Conservation (phyloP, 2,113 vertebrate species). For the Propithecus coquereli region DNA sequence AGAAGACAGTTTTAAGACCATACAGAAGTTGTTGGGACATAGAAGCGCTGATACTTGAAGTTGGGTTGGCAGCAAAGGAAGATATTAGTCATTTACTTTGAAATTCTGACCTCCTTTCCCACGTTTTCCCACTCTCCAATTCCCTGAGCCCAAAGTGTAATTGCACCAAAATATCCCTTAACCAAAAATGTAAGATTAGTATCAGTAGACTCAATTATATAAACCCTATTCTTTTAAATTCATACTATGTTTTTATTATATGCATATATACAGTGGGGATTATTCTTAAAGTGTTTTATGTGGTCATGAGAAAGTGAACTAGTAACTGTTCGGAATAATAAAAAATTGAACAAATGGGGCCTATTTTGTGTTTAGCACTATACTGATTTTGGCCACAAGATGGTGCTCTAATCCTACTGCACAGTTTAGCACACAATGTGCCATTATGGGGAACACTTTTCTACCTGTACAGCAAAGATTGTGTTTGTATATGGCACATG, state of each 20-base stretch:
- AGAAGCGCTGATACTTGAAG: neutral
- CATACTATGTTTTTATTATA: neutral
- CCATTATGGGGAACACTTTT: neutral
- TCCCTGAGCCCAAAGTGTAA: neutral
- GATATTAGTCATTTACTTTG: neutral
- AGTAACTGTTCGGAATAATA: neutral
- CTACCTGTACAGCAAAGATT: neutral
- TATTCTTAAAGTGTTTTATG: neutral
- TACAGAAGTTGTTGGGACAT: neutral
- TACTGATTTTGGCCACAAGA: constrained; percentile 46
- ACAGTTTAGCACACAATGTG: neutral
- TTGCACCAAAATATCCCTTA: neutral
- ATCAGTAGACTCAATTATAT: neutral
- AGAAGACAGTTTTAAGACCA: neutral
- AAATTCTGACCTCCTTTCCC: neutral
- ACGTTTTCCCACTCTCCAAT: neutral
- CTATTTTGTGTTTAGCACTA: neutral
- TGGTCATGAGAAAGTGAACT: neutral
- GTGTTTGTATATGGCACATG: too few species aligned
- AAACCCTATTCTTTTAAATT: neutral
- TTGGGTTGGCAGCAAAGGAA: neutral
- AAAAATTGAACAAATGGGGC: neutral
- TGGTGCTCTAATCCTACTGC: neutral
- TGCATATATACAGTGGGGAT: neutral
- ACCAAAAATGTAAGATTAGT: neutral